Conservation (phyloP, 92 coral and sea anemone species). For the Plumapathes pennacea region DNA sequence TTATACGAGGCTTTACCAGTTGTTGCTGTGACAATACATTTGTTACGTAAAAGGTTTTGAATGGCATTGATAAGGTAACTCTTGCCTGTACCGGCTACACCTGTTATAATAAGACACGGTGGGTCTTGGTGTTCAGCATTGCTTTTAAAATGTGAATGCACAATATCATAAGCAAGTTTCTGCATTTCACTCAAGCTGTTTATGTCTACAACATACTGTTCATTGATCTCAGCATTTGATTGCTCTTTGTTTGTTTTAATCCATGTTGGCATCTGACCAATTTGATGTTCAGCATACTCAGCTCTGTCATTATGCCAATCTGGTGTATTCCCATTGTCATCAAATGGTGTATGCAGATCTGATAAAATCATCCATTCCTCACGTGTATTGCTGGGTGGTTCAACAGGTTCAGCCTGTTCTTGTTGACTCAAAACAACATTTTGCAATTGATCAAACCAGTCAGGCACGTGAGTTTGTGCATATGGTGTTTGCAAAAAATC, state of each 20-base stretch:
- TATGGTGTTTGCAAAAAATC: slow-evolving; percentile 69
- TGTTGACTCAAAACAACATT: slow-evolving; percentile 53
- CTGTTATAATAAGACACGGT: slow-evolving; percentile 51
- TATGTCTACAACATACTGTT: slow-evolving; percentile 4
- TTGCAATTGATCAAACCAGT: slow-evolving; percentile 75
- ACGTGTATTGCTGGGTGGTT: slow-evolving; percentile 12
- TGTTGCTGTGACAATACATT: slow-evolving; percentile 73
- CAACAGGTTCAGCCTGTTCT: slow-evolving; percentile 23
- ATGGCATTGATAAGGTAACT: slow-evolving; percentile 71
- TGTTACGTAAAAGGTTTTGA: slow-evolving; percentile 42
- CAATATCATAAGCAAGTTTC: slow-evolving; percentile 59
- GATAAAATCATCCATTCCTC: slow-evolving; percentile 62
- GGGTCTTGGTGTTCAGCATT: slow-evolving; percentile 42
- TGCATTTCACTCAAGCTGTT: slow-evolving; percentile 70
- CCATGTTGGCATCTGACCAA: slow-evolving; percentile 67
- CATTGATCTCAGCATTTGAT: not conserved
- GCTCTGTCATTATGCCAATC: slow-evolving; percentile 59
- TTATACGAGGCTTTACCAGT: slow-evolving; percentile 74
- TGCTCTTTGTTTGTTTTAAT: slow-evolving; percentile 42
- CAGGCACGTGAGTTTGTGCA: slow-evolving; percentile 69
- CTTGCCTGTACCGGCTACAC: slow-evolving; percentile 64
- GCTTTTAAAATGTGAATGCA: slow-evolving; percentile 48
- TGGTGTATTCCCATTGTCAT: slow-evolving; percentile 4
- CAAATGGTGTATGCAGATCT: slow-evolving; percentile 45
- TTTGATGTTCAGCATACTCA: slow-evolving; percentile 52